These are phyloP conservation scores for Oxyruncus cristatus DNA, from an alignment of 2,113 vertebrate species.

Conservation along the genomic window DNA sequence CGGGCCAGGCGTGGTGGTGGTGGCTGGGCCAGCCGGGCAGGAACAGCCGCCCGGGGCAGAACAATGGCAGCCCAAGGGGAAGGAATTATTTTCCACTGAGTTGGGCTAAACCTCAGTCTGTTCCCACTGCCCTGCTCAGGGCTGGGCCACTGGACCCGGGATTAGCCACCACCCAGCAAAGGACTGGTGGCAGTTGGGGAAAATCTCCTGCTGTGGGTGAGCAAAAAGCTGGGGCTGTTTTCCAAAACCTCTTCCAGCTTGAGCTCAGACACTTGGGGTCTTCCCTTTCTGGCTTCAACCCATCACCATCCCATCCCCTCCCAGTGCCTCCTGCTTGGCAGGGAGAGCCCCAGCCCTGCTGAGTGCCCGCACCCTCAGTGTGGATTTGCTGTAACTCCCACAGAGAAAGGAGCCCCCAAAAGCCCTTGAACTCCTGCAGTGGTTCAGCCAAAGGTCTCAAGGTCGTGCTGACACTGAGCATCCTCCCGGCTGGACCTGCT, in stretches of 20 bases:
- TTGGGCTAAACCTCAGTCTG: neutral
- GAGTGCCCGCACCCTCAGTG: accelerated
- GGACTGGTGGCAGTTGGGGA: neutral
- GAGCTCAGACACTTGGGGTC: neutral
- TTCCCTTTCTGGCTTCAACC: neutral
- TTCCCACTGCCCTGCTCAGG: neutral
- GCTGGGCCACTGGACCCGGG: neutral
- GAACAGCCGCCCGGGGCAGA: slow-evolving; percentile 21
- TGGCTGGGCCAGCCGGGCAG: neutral
- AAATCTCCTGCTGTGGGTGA: neutral
- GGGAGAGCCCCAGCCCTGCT: neutral
- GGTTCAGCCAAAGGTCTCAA: accelerated
- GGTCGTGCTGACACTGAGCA: neutral
- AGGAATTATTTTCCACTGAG: slow-evolving; percentile 12
- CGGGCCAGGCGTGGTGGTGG: neutral
- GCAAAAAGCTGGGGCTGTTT: accelerated
- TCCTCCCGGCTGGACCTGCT: neutral
- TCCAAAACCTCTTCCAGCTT: neutral
- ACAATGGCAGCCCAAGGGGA: neutral
- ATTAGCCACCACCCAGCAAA: neutral
- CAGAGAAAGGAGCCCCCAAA: neutral
- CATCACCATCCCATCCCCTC: neutral
- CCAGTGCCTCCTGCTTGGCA: accelerated
- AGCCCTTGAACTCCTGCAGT: neutral
- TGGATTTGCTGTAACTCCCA: neutral